Evolutionary conservation across 2,113 vertebrate species (phyloP), one percentile per base, ranked within the genome.

Genomic region (Heterotis niloticus): DNA sequence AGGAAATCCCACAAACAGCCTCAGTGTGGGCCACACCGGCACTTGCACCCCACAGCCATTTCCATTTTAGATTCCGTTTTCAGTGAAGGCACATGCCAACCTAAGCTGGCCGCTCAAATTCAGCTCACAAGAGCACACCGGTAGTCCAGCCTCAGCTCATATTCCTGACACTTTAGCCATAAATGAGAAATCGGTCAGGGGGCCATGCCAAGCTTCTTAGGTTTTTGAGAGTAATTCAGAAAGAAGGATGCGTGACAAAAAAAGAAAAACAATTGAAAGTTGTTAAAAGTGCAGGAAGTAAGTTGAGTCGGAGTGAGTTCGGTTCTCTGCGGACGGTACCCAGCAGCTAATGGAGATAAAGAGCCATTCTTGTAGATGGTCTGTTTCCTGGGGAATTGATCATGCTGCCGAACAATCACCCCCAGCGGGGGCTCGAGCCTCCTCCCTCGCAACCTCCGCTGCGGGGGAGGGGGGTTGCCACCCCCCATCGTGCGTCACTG

Each of bases 331-430:
- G 71, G 51, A 74, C 10, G 16, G 4, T 54, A 57, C 54, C 71
- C 54, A 59, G 71, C 12, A 74, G 52, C 57, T 74, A 74, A 74
- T 74, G 71, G 56, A 29, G 71, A 74, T 54, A 54, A 74, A 17
- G 54, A 29, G 54, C 12, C 28, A 73, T 73, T 56, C 52, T 73
- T 73, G 51, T 26, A 26, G 70, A 24, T 52, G 20, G 70, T 54
- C 70, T 72, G 23, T 24, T 72, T 72, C 54, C 24, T 59, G 71
- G 71, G 71, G 56, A 57, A 74, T 74, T 74, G 71, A 74, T 74
- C 57, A 57, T 26, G 24, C 52, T 17, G 71, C 52, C 26, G 51
- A 26, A 54, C 54, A 74, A 74, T 74, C 71, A 74, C 71, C n/a
- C 69, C 69, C 71, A 74, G 71, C 54, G n/a, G 71, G 71, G 52